Base-by-base conservation (phyloP, 2,888 invertebrate species). In the Spilosoma lubricipeda region DNA sequence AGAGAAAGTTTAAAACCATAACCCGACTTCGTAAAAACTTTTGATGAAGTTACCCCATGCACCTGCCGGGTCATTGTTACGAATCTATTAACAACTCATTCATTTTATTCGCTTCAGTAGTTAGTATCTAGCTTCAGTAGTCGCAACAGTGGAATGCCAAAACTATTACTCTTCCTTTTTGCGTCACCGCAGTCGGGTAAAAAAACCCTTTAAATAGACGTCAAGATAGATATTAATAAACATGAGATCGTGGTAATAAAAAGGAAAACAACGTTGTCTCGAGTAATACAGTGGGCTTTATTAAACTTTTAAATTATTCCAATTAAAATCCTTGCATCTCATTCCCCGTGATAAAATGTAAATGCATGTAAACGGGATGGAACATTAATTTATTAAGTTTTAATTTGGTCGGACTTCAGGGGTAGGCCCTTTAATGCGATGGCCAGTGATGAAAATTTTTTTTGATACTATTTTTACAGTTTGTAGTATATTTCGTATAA, bases 251-350 rank as follows among this genome's bases (percentile, higher is more conserved):
- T 27, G 15, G 27, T 27, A 59, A 59, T 18, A 56, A 63, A 30
- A 63, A 59, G 15, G 15, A 5, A 63, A 63, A 63, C 63, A 63
- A 63, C 30, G 63, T 30, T 59, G 15, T 59, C 59, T 59, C 13
- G 18, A 63, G 30, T 30, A 30, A 30, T 30, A 63, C 30, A 18
- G 30, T 30, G 30, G 27, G 27, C 30, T 63, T 63, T 30, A 63
- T 63, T 63, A 63, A 63, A 63, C 30, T 63, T 30, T 63, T 72
- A 70, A 63, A 67, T 70, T 66, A 72, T 70, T 75, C n/a, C 4
- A 72, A 63, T 68, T 72, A 68, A 68, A 65, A 27, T 20, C 36
- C 48, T 66, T 36, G 71, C 65, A 65, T 66, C 33, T 71, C n/a
- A 65, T 71, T 66, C 30, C 39, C 20, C 36, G 73, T 69, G 68